Percentiles rank a stretch among this genome's conserved stretches.
Conservation (phyloP, 2,797 vertebrate species). For the Apogon talboti region DNA sequence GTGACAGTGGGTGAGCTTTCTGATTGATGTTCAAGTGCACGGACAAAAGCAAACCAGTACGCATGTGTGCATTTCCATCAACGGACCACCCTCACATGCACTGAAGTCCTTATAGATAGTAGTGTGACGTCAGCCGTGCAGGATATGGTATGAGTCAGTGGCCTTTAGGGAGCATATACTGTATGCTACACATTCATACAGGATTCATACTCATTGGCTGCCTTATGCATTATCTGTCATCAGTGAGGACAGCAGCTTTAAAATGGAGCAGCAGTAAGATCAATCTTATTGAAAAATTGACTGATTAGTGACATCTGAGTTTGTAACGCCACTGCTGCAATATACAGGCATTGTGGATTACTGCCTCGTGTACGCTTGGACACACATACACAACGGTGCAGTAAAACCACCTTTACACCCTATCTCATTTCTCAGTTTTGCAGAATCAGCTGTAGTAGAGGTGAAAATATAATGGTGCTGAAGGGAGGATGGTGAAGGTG, state of each 20-base stretch:
- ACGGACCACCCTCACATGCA: slow-evolving; percentile 9
- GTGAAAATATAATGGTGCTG: slow-evolving; percentile 52
- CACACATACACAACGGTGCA: slow-evolving; percentile 9
- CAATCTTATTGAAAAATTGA: slow-evolving; percentile 47
- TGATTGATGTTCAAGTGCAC: slow-evolving; percentile 5
- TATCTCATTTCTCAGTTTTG: slow-evolving; percentile 62
- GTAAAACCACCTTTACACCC: slow-evolving; percentile 16
- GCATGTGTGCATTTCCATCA: slow-evolving; percentile 24
- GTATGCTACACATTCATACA: slow-evolving; percentile 27
- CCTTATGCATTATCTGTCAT: slow-evolving; percentile 47
- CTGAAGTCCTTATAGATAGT: slow-evolving; percentile 10
- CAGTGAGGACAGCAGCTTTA: slow-evolving; percentile 30
- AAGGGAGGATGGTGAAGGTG: slow-evolving; percentile 57
- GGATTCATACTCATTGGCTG: slow-evolving; percentile 39
- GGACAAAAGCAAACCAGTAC: slow-evolving; percentile 7
- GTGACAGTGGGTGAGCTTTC: slow-evolving; percentile 1
- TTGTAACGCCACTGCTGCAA: slow-evolving; percentile 25
- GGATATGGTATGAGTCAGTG: slow-evolving; percentile 24
- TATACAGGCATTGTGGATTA: slow-evolving; percentile 2
- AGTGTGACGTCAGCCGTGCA: slow-evolving; percentile 29
- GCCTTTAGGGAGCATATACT: slow-evolving; percentile 33
- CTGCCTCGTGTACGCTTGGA: not conserved
- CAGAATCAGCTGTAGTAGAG: slow-evolving; percentile 70
- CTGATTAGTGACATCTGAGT: slow-evolving; percentile 46
- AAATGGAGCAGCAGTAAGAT: slow-evolving; percentile 38